Base-by-base conservation (phyloP, 2,888 invertebrate genomes). In the Xanthia icteritia region DNA sequence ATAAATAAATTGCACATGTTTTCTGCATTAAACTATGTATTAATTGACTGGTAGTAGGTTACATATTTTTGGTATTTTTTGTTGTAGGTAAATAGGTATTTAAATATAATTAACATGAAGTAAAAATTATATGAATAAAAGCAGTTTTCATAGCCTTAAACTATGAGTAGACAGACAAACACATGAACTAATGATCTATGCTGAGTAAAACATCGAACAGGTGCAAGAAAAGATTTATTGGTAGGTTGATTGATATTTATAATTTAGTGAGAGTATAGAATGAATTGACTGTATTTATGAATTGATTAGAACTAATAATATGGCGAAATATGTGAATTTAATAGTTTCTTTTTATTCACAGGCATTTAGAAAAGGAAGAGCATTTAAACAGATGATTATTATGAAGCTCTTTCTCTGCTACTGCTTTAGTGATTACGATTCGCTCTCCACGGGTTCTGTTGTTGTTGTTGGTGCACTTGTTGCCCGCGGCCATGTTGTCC, bases 401-500 rank as follows among this genome's bases (percentile, higher is more conserved):
- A 8, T 31, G 11, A 56, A 39, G 23, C 9, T 0, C 45, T 31
- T 39, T n/a, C 15, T 48, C 4, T 42, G 36, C 13, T n/a, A 68
- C 2, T 51, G n/a, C 0, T 45, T 56, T 58, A 82, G 45, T 85
- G 51, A 39, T 76, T 39, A 31, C 56, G 82, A 66, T 68, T 56
- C 5, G 51, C 51, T 51, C 6, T 85, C 69, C 69, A 85, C 20
- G 76, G 81, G 72, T 69, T 85, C 3, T 69, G 65, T 54, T 72
- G 77, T 4, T 73, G 68, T 31, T 74, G 65, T 31, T 74, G 65
- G 56, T 65, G n/a, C 2, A 45, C 3, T 5, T 81, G 85, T 1
- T 76, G 76, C 8, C 72, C 76, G 15, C 54, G 82, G 36, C 72
- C 72, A 68, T 85, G 72, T 51, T 82, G 81, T 6, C 67, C 68